Evolutionary conservation across 2,888 invertebrate species (phyloP).

Genomic region (Drosophila testacea): DNA sequence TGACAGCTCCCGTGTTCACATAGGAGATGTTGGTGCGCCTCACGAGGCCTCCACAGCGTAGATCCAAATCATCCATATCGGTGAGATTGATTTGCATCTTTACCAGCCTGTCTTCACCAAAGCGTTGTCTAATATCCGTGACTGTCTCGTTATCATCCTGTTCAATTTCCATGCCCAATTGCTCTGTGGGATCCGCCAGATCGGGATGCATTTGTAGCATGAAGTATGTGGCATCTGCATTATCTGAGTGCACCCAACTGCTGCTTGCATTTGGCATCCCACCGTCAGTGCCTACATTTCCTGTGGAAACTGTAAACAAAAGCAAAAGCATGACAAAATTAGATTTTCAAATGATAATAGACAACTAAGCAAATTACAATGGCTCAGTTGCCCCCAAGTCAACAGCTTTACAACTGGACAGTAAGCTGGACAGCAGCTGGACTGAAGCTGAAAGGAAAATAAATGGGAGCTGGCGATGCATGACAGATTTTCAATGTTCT

Average conservation of each 20-base stretch:
- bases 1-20: slow-evolving; percentile 88
- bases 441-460: not conserved
- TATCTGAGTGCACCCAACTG: slow-evolving; percentile 83
- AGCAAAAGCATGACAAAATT: slow-evolving; percentile 17
- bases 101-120: slow-evolving; percentile 88
- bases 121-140: slow-evolving; percentile 90
- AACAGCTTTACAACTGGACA: slow-evolving; percentile 1
- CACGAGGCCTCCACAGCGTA: slow-evolving; percentile 91
- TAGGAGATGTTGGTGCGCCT: slow-evolving; percentile 89
- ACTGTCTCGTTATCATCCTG: slow-evolving; percentile 90
- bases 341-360: slow-evolving; percentile 13
- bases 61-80: slow-evolving; percentile 90
- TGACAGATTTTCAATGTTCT: slow-evolving; percentile 63
- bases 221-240: slow-evolving; percentile 87
- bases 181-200: slow-evolving; percentile 90
- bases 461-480: slow-evolving; percentile 35
- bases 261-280: slow-evolving; percentile 27
- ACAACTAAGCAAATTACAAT: slow-evolving; percentile 41
- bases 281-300: slow-evolving; percentile 6
- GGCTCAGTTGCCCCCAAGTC: slow-evolving; percentile 12
- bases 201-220: slow-evolving; percentile 90
- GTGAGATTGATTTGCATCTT: slow-evolving; percentile 90
- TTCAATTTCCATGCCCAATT: slow-evolving; percentile 91
- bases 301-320: slow-evolving; percentile 55
- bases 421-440: not conserved